These are phyloP conservation scores for Microctenopoma steveboyesi DNA, from an alignment of 2,797 vertebrate species.

Conservation along the genomic window DNA sequence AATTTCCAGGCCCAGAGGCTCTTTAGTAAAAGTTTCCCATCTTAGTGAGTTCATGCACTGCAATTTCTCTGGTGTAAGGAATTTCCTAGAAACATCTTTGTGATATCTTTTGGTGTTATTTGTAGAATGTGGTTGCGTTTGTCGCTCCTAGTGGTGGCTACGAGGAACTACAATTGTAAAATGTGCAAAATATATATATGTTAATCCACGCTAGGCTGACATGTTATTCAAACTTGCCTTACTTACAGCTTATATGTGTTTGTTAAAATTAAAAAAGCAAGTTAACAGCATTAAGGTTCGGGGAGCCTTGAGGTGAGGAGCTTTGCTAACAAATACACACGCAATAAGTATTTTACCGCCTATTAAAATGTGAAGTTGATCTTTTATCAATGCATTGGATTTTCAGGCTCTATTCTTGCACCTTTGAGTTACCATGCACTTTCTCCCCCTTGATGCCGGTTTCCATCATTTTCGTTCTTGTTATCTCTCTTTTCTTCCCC, in stretches of 20 bases:
- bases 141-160: constrained; percentile 15
- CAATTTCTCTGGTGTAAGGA: background rate
- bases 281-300: background rate
- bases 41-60: background rate
- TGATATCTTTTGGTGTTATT: background rate
- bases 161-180: background rate
- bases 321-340: background rate
- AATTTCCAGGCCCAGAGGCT: constrained; percentile 30
- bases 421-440: background rate
- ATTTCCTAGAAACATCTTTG: background rate
- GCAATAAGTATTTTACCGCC: background rate
- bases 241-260: background rate
- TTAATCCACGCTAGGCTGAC: no score
- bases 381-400: background rate
- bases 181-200: no score
- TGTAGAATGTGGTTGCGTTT: no score
- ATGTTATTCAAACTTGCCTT: no score
- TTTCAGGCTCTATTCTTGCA: constrained; percentile 11
- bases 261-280: no score
- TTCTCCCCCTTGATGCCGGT: background rate
- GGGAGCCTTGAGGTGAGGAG: background rate
- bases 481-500: background rate
- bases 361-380: background rate
- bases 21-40: constrained; percentile 15
- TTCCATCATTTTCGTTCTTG: background rate